Conservation (phyloP, 2,113 vertebrate species). For the Oncorhynchus keta region DNA sequence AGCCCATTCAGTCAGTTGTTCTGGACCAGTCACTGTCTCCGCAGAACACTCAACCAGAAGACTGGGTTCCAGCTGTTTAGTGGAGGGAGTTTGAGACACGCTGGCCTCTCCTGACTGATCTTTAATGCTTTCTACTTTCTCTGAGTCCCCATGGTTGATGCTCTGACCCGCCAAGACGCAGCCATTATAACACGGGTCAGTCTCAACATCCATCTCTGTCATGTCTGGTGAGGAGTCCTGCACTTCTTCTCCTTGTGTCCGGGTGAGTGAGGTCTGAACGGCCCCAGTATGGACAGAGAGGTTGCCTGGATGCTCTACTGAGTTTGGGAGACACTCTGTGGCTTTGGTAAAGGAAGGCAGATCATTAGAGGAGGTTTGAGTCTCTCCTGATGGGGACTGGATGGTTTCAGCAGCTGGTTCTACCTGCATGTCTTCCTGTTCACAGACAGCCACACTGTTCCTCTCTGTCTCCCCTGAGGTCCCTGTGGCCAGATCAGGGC, state of each 20-base stretch:
- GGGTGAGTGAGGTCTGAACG: not conserved
- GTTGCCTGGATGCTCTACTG: not conserved
- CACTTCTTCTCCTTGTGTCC: conserved; percentile 19
- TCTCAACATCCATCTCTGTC: conserved; percentile 2
- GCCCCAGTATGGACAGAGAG: not conserved
- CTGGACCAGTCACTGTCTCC: not conserved
- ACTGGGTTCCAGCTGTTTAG: not conserved
- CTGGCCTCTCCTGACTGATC: not conserved
- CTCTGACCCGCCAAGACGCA: too few species aligned
- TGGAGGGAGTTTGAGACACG: not conserved
- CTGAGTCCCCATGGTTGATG: not conserved
- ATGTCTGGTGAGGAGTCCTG: conserved; percentile 1
- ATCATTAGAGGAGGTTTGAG: not conserved
- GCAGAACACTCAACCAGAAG: not conserved
- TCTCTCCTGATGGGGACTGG: not conserved
- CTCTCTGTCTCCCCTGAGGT: not conserved
- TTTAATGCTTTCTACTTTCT: not conserved
- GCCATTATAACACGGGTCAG: not conserved
- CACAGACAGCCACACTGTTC: not conserved
- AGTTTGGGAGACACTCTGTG: not conserved
- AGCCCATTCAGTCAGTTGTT: too few species aligned
- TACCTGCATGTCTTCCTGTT: not conserved
- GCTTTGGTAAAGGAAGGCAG: not conserved
- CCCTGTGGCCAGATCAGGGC: not conserved
- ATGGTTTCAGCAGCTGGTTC: not conserved